Conservation (phyloP, 1,140 invertebrate species). For the Atta texana region DNA sequence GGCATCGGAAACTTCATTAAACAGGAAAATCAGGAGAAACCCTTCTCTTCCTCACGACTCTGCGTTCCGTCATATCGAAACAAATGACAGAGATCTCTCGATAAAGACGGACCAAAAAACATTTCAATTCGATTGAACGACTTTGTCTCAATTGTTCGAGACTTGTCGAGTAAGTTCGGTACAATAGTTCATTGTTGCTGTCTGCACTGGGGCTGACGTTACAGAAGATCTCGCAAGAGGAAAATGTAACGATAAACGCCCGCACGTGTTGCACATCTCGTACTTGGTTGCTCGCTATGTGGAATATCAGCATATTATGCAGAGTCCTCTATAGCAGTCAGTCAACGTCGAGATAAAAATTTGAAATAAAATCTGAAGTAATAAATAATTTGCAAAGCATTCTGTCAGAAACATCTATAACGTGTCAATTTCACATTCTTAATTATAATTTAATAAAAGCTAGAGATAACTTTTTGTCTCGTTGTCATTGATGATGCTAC, state of each 20-base stretch:
- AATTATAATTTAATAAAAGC: conserved; percentile 37
- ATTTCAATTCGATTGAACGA: not conserved
- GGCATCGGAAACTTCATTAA: conserved; percentile 26
- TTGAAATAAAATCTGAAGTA: conserved; percentile 62
- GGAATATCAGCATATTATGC: conserved; percentile 77
- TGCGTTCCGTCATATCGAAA: not conserved
- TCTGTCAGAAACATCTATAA: conserved; percentile 54
- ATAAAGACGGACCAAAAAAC: conserved; percentile 11
- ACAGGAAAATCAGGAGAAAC: not conserved
- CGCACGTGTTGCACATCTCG: conserved; percentile 29
- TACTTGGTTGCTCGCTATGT: conserved; percentile 66
- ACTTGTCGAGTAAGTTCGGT: conserved; percentile 22
- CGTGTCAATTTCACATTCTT: conserved; percentile 5
- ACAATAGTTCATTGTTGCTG: conserved; percentile 54
- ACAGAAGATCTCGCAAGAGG: conserved; percentile 25
- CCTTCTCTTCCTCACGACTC: not conserved
- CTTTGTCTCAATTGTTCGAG: conserved; percentile 23
- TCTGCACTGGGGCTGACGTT: conserved; percentile 37
- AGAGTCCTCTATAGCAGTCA: conserved; percentile 84
- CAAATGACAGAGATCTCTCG: conserved; percentile 19
- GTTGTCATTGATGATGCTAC: conserved; percentile 71
- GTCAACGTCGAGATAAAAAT: conserved; percentile 77
- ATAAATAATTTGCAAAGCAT: conserved; percentile 52
- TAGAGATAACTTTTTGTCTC: conserved; percentile 38
- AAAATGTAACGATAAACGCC: conserved; percentile 40